Conservation (phyloP, 2,888 invertebrate species). For the Resseliella maxima region DNA sequence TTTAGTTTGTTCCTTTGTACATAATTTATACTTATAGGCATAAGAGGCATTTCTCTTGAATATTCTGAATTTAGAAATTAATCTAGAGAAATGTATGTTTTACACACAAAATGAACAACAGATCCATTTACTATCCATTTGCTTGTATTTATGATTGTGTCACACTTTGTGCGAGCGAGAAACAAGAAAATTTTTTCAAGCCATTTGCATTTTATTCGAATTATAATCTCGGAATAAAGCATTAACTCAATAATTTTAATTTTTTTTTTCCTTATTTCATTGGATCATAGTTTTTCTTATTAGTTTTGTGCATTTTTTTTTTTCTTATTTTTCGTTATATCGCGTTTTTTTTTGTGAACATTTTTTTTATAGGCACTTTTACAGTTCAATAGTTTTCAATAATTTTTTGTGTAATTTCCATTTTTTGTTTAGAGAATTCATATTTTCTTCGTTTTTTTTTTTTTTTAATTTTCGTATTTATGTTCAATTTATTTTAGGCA, state of each 20-base stretch:
- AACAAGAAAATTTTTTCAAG: too few relatives aligned
- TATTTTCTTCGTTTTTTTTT: neutral
- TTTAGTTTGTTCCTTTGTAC: neutral
- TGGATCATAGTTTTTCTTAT: neutral
- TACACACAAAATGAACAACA: neutral
- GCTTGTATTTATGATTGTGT: neutral
- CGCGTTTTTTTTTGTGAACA: slow-evolving; percentile 23
- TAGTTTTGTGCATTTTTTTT: neutral
- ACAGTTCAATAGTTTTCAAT: slow-evolving; percentile 15
- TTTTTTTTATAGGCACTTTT: slow-evolving; percentile 32
- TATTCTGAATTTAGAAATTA: neutral
- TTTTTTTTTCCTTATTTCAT: too few relatives aligned
- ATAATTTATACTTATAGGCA: neutral
- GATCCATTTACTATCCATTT: neutral
- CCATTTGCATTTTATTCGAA: neutral
- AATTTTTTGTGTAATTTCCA: neutral
- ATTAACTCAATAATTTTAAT: too few relatives aligned
- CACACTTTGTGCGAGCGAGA: too few relatives aligned
- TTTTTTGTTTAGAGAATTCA: neutral
- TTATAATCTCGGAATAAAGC: slow-evolving; percentile 4
- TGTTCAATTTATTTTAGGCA: too few relatives aligned
- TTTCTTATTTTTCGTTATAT: neutral
- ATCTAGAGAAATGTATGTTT: neutral
- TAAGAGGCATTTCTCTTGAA: too few relatives aligned
- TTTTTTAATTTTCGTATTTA: slow-evolving; percentile 18